Evolutionary conservation across 2,888 invertebrate genomes (phyloP).

Genomic region (Ypsolopha sequella): DNA sequence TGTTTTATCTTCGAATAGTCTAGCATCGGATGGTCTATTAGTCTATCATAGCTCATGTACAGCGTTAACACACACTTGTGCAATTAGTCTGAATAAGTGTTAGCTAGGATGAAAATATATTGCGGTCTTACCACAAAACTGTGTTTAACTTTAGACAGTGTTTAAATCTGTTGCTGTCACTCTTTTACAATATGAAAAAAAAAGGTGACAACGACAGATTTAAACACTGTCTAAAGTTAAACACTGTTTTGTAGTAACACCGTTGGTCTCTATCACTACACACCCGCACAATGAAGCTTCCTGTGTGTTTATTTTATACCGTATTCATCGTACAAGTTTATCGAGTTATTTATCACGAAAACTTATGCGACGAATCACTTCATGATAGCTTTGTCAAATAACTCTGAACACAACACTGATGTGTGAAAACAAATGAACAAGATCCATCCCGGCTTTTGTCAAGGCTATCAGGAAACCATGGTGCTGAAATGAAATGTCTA

Average conservation of each 20-base stretch:
- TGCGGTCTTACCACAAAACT: no score
- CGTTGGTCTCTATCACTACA: not conserved
- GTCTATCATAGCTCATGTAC: conserved; percentile 6
- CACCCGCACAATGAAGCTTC: conserved; percentile 2
- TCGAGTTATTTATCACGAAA: no score
- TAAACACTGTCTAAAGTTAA: no score
- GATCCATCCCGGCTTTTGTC: not conserved
- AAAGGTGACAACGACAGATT: no score
- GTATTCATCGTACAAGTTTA: no score
- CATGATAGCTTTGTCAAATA: not conserved
- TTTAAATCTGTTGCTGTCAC: no score
- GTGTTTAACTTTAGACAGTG: no score
- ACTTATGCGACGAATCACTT: no score
- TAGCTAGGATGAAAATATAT: not conserved
- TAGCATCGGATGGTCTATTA: not conserved
- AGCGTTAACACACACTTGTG: conserved; percentile 5
- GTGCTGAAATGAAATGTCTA: no score
- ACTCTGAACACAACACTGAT: not conserved
- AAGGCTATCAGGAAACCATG: not conserved
- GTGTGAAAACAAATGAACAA: not conserved
- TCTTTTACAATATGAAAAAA: no score
- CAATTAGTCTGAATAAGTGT: conserved; percentile 4
- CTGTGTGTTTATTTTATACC: not conserved
- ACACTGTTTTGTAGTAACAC: no score
- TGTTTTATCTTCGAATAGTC: not conserved